Base-by-base conservation (phyloP, 2,113 vertebrate genomes). In the Salvelinus namaycush region DNA sequence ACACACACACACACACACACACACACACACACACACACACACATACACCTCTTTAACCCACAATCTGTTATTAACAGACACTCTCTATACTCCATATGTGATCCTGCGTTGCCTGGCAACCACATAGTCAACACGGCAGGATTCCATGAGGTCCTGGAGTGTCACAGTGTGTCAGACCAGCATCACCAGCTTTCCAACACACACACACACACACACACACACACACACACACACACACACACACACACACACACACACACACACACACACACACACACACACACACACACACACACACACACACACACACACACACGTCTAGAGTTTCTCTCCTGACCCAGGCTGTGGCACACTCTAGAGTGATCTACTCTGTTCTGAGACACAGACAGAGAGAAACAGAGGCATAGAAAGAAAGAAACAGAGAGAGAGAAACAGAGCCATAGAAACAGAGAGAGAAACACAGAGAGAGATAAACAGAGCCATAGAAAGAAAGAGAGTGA, bases 141-240 rank as follows among this genome's bases (percentile, higher is more conserved):
- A 92, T 93, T 93, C 93, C 91, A 85, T 71, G 83, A 91, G 91
- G 90, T 92, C 91, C 89, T 90, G 84, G 90, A 87, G 91, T 89
- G 90, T 92, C 90, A 88, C 90, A 91, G 90, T 87, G 89, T 90
- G 91, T 89, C 88, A 87, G 85, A 81, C 87, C 82, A 83, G 87
- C 89, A 83, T 92, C 92, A 93, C 84, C 86, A 77, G 77, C 82
- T 91, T 44, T 44, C 39, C 39, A 44, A 44, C 39, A 81, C 76
- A 85, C 81, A 81, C 29, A 29, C 29, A 4, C 29, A 29, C 27
- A 29, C 6, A 39, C 0, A 13, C 44, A 81, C 81, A 79, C 20
- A 60, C 39, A 39, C 64, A 22, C 51, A 73, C 84, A 24, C 26
- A 81, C 76, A 85, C 81, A 81, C 31, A 44, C 39, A 81, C 76